Evolutionary conservation across 2,113 vertebrate genomes (phyloP), one percentile per base, ranked within the genome.

Genomic region (Oplegnathus fasciatus): DNA sequence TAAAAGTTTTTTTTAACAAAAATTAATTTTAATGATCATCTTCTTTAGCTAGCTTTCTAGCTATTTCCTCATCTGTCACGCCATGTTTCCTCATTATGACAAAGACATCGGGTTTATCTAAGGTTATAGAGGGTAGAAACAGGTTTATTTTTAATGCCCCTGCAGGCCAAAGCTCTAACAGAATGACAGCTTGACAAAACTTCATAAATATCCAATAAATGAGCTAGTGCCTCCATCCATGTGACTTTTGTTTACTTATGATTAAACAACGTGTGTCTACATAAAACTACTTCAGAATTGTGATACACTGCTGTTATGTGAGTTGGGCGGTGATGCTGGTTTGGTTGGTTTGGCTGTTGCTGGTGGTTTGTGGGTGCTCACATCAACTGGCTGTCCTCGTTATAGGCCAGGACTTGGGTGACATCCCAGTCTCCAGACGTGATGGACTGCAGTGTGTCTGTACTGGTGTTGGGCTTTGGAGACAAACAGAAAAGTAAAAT

Each of bases 381-480:
- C 98, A 99, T 97, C 92, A 97, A 95, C 68, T 96, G 97, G 62
- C 93, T 96, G 64, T 96, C 96, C 93, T 99, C 98, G 4, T 97
- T 95, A 0, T 98, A 99, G 71, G 97, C 95, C 93, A 99, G 91
- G 89, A 99, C 96, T 84, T 96, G 94, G 69, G 98, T 99, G 83
- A 98, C 98, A 40, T 99, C 98, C 98, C 98, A 99, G 17, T 97
- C 97, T 9, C 98, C 98, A 0, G 97, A 99, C 4, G 98, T 99
- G 91, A 99, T 97, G 74, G 97, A 96, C 92, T 99, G 97, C 24
- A 99, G 95, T 0, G 97, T 97, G 75, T 99, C 97, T 0, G 95
- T 97, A 79, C 97, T 99, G 88, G 96, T 97, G 89, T 99, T 99
- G 74, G 97, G 96, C 98, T 99, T 92, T 14, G 69, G 78, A 32